A percentile compares a stretch with the other conserved stretches of the same genome.
These are phyloP conservation scores for Zaprionus gabonicus DNA, from an alignment of 1,140 invertebrate genomes.

Conservation along the genomic window DNA sequence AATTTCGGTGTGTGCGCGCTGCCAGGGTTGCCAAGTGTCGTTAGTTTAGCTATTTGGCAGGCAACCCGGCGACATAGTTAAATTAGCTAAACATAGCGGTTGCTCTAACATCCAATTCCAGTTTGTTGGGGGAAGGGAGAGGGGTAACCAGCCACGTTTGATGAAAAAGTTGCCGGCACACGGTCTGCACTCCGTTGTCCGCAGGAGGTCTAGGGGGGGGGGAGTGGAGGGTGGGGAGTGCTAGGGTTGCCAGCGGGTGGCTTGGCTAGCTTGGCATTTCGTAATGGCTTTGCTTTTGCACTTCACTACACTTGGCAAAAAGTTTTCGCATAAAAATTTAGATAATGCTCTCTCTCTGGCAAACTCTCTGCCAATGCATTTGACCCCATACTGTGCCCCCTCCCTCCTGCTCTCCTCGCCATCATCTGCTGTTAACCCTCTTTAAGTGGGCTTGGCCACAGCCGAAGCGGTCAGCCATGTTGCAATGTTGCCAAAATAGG, in stretches of 20 bases:
- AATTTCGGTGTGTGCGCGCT: conserved; percentile 63
- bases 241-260: conserved; percentile 7
- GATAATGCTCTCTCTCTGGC: conserved; percentile 56
- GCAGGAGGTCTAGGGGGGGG: not conserved
- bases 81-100: conserved; percentile 80
- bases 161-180: conserved; percentile 46
- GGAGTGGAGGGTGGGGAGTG: not conserved
- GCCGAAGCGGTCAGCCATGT: conserved; percentile 16
- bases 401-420: not conserved
- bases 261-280: conserved; percentile 11
- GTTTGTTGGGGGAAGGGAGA: not conserved
- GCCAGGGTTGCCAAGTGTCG: conserved; percentile 69
- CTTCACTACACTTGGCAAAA: conserved; percentile 68
- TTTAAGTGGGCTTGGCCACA: conserved; percentile 56
- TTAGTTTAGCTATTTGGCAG: conserved; percentile 79
- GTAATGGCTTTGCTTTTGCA: conserved; percentile 69
- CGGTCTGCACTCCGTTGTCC: not conserved
- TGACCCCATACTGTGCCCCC: not conserved
- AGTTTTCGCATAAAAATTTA: conserved; percentile 80
- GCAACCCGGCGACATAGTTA: conserved; percentile 73
- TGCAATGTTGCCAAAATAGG: conserved; percentile 33
- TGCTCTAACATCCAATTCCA: conserved; percentile 30
- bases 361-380: conserved; percentile 8
- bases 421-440: conserved; percentile 8
- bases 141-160: conserved; percentile 28